Evolutionary conservation across 2,113 vertebrate genomes (phyloP).

Genomic region (Fulmarus glacialis): DNA sequence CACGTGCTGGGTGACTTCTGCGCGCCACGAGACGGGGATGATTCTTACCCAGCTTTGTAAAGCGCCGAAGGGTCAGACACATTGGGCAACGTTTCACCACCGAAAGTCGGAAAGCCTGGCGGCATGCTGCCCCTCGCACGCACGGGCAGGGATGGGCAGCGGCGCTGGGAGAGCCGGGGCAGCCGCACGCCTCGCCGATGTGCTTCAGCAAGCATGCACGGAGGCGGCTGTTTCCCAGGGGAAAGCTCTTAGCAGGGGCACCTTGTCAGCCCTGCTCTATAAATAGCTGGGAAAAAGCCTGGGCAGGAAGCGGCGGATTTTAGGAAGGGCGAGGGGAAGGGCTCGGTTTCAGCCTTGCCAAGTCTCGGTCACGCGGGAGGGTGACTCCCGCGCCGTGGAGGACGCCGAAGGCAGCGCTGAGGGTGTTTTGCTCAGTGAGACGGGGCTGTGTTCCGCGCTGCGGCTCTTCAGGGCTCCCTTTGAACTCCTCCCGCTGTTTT

Average conservation of each 20-base stretch:
- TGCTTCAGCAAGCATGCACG: accelerated
- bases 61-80: accelerated
- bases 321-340: conserved; percentile 23
- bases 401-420: background rate
- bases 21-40: accelerated
- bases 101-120: accelerated
- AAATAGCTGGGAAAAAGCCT: conserved; percentile 16
- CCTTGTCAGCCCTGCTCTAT: conserved; percentile 8
- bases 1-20: background rate
- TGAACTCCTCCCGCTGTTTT: background rate
- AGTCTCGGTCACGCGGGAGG: background rate
- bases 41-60: background rate
- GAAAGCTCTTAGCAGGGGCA: background rate
- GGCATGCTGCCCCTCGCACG: accelerated
- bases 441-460: background rate
- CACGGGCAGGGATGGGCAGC: background rate
- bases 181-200: accelerated
- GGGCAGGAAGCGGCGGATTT: background rate
- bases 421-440: background rate
- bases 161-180: background rate
- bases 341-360: background rate
- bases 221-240: background rate
- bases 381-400: background rate
- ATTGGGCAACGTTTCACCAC: accelerated
- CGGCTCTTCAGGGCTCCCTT: background rate